These are phyloP conservation scores for Lucifuga dentata DNA, from an alignment of 2,113 vertebrate genomes.

Conservation along the genomic window DNA sequence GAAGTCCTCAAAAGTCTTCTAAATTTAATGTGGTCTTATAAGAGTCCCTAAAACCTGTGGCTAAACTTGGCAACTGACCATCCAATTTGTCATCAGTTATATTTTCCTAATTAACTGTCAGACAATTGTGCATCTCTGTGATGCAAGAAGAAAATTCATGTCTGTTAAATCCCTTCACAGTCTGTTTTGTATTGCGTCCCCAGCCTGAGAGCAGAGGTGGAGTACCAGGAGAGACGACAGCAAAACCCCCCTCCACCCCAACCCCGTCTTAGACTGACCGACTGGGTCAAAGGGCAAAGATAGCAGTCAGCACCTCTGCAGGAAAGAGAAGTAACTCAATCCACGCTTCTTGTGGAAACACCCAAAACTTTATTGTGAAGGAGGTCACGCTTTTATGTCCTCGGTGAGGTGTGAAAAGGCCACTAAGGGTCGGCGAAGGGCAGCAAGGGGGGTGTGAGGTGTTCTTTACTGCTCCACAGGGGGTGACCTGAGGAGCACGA, in stretches of 20 bases:
- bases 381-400: constrained; percentile 73
- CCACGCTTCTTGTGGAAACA: constrained; percentile 70
- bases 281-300: constrained; percentile 70
- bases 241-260: not conserved
- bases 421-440: constrained; percentile 40
- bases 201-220: constrained; percentile 2
- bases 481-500: constrained; percentile 25
- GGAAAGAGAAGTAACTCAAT: constrained; percentile 67
- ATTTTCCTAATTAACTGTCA: no score
- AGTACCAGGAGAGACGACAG: not conserved
- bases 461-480: not conserved
- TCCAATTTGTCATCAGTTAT: no score
- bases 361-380: constrained; percentile 57
- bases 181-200: not conserved
- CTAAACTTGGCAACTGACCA: no score
- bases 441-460: not conserved
- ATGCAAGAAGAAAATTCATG: no score
- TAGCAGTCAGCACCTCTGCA: constrained; percentile 58
- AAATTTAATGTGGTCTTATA: no score
- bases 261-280: constrained; percentile 30
- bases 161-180: not conserved
- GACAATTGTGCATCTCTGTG: no score
- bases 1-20: no score
- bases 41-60: no score
- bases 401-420: constrained; percentile 61